These are phyloP conservation scores for Diabrotica balteata DNA, from an alignment of 2,888 invertebrate genomes.

Conservation along the genomic window DNA sequence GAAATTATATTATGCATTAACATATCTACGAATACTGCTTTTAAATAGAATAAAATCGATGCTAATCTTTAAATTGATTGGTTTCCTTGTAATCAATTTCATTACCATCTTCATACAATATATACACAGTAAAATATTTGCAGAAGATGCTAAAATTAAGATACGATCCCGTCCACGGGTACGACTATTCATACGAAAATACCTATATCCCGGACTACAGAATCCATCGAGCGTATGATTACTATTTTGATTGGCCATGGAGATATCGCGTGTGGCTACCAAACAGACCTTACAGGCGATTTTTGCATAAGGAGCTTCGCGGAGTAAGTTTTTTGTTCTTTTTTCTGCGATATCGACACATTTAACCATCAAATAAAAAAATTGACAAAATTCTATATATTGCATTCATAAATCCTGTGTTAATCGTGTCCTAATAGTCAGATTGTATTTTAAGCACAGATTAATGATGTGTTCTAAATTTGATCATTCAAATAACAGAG, in stretches of 20 bases:
- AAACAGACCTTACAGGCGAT: slow-evolving; percentile 43
- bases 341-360: too few species aligned
- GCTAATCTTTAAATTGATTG: too few species aligned
- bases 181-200: slow-evolving; percentile 40
- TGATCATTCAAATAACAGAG: too few species aligned
- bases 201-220: slow-evolving; percentile 44
- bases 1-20: too few species aligned
- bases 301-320: slow-evolving; percentile 43
- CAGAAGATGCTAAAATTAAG: slow-evolving; percentile 45
- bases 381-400: too few species aligned
- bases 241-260: slow-evolving; percentile 48
- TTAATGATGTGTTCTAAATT: too few species aligned
- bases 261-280: slow-evolving; percentile 42
- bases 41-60: too few species aligned
- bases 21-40: too few species aligned
- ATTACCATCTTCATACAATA: not conserved
- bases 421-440: too few species aligned
- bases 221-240: slow-evolving; percentile 43
- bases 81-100: too few species aligned
- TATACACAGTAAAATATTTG: slow-evolving; percentile 26
- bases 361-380: not conserved
- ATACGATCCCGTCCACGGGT: slow-evolving; percentile 48
- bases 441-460: too few species aligned
- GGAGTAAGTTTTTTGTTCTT: slow-evolving; percentile 38
- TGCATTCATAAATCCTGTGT: too few species aligned